Evolutionary conservation across 2,113 vertebrate genomes (phyloP), one percentile per base, ranked within the genome.

Genomic region (Gavialis gangeticus): DNA sequence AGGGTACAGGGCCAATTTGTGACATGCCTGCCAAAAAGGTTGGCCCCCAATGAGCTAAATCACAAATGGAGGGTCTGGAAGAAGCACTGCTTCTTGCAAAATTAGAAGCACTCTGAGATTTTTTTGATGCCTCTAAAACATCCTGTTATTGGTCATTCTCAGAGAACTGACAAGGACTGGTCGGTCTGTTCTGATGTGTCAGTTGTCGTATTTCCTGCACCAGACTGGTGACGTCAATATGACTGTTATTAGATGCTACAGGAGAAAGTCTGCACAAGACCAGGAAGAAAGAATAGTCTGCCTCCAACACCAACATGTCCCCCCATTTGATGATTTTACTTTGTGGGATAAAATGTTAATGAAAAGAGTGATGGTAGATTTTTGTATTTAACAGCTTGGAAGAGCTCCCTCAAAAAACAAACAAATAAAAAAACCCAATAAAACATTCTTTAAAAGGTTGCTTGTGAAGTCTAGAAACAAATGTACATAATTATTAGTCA

Each of bases 151-250:
- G 75, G 82, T 17, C 30, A 30, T 15, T 64, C n/a, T 46, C 46
- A 21, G 58, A 34, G n/a, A 75, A 71, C 46, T 58, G 67, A 66
- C 22, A 83, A 10, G 46, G 27, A 25, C 55, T 3, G 4, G 4
- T 28, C 62, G 77, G 24, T 62, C 77, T 84, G 87, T 0, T 79
- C 21, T 63, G 73, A 82, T 79, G 81, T 81, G 88, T 64, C 80
- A 91, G 28, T 8, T 21, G 79, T 0, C 0, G 11, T 17, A 0
- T 0, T 14, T 1, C 0, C 54, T 78, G 56, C n/a, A 11, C n/a
- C 2, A 69, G 46, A 75, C 1, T 0, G 37, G 71, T 59, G 54
- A 79, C 63, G 54, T 4, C 2, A 58, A 55, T 34, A 63, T 46
- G 46, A 46, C 46, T 46, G 46, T 7, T 46, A 46, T 46, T 46